Percentiles rank a stretch among this genome's conserved stretches.
Conservation (phyloP, 2,888 invertebrate species). For the Nowickia ferox region DNA sequence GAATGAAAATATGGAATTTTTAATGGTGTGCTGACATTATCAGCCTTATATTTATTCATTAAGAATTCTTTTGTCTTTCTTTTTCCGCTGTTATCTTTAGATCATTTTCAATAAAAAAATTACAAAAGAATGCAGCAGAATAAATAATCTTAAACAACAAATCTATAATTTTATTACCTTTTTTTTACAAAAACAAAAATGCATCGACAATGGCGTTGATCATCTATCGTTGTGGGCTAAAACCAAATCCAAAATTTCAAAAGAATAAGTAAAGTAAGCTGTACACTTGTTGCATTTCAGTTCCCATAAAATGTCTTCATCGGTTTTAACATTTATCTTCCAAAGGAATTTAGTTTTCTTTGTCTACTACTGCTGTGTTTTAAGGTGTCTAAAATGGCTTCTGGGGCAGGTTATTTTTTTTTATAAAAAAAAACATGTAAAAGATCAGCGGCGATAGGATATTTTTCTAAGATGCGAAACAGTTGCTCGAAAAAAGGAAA, state of each 20-base stretch:
- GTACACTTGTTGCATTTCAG: constrained; percentile 59
- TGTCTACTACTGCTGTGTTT: background rate
- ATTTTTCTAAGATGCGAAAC: background rate
- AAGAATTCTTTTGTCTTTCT: constrained; percentile 53
- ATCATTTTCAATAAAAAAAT: constrained; percentile 50
- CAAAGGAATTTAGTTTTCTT: constrained; percentile 31
- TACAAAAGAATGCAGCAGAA: constrained; percentile 48
- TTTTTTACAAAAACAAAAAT: constrained; percentile 71
- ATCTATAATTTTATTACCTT: constrained; percentile 75
- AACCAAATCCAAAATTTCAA: background rate
- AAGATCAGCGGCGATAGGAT: constrained; percentile 11
- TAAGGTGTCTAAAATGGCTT: constrained; percentile 34
- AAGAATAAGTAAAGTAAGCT: background rate
- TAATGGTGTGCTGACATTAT: constrained; percentile 77
- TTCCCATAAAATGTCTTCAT: constrained; percentile 61
- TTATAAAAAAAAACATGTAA: background rate
- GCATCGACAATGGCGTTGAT: constrained; percentile 19
- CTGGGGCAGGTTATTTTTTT: constrained; percentile 18
- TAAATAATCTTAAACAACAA: constrained; percentile 50
- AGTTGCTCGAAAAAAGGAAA: constrained; percentile 38
- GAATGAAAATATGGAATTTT: constrained; percentile 16
- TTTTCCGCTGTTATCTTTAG: constrained; percentile 41
- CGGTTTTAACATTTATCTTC: constrained; percentile 41
- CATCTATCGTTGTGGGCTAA: constrained; percentile 56
- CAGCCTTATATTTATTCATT: constrained; percentile 74